Base-by-base conservation (phyloP, 2,888 invertebrate species). In the Plusia festucae region DNA sequence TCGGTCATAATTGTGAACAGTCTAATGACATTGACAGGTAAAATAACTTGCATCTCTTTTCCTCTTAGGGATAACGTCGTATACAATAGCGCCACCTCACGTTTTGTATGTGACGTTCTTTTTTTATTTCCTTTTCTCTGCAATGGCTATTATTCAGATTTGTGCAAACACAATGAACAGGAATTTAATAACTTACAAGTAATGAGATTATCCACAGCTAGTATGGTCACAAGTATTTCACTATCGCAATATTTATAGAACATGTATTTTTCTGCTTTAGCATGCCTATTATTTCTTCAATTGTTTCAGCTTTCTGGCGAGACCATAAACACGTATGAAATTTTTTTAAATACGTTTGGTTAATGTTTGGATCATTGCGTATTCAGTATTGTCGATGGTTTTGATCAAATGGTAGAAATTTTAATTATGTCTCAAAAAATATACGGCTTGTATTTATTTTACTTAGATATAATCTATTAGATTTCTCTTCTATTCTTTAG, bases 251-350 rank as follows among this genome's bases (percentile, higher is more conserved):
- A 78, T 69, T 61, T 78, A 74, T 15, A 70, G 67, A 70, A 71
- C 70, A 75, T 76, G 68, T 80, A 85, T 75, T 79, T 82, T 68
- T 77, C 66, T 64, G 79, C 78, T 79, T 78, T 79, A 77, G 53
- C 84, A 81, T 85, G 77, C 84, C 84, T 85, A 83, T 69, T 74
- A 73, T 62, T 83, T 65, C 81, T 85, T 87, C 86, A 88, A 83
- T 85, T 88, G 84, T 87, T 85, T 85, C 82, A 85, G 82, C 70
- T 85, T 82, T 85, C 83, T 85, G 85, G 69, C 67, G 67, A 76
- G 54, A 74, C 79, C 79, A 79, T 81, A 80, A 65, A 77, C 74
- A 74, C 69, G 16, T 24, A 7, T 34, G 9, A 53, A 54, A 56
- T 16, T 57, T 73, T 76, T 76, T 60, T 62, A 52, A 57, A 57